Conservation (phyloP, 1,140 invertebrate species). For the Zaprionus nigranus region DNA sequence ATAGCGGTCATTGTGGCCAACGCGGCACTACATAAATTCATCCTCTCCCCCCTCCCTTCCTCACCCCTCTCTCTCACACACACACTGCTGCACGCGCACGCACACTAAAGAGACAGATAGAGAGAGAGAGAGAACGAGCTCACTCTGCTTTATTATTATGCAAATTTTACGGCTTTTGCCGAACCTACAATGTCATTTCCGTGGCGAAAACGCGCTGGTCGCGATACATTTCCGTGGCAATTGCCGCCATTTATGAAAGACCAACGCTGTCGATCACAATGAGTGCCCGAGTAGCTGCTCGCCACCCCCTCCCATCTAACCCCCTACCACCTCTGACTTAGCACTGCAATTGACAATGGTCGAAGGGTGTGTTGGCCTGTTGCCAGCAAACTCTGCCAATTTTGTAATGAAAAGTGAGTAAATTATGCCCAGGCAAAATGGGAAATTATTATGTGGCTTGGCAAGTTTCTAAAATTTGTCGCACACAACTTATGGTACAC, state of each 20-base stretch:
- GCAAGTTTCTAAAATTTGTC: conserved; percentile 24
- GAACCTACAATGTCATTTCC: conserved; percentile 81
- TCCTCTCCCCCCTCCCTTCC: not conserved
- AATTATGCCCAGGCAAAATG: conserved; percentile 3
- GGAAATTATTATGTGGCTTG: conserved; percentile 2
- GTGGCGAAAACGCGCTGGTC: conserved; percentile 59
- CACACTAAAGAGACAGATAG: not conserved
- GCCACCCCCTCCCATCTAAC: too few relatives aligned
- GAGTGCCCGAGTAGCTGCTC: conserved; percentile 12
- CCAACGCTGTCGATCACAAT: conserved; percentile 58
- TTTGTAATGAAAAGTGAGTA: conserved; percentile 11
- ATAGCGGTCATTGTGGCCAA: conserved; percentile 35
- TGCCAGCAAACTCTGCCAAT: conserved; percentile 2
- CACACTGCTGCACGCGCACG: not conserved
- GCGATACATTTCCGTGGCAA: conserved; percentile 71
- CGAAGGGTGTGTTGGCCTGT: not conserved
- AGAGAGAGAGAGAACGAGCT: not conserved
- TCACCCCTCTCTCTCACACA: not conserved
- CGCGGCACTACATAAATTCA: conserved; percentile 27
- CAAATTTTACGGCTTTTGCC: conserved; percentile 59
- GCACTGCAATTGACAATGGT: conserved; percentile 59
- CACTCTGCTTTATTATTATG: conserved; percentile 74
- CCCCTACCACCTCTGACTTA: not conserved
- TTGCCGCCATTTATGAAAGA: conserved; percentile 75
- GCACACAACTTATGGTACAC: not conserved